Evolutionary conservation across 1,140 invertebrate species (phyloP).

Genomic region (Rhopalosiphum maidis): DNA sequence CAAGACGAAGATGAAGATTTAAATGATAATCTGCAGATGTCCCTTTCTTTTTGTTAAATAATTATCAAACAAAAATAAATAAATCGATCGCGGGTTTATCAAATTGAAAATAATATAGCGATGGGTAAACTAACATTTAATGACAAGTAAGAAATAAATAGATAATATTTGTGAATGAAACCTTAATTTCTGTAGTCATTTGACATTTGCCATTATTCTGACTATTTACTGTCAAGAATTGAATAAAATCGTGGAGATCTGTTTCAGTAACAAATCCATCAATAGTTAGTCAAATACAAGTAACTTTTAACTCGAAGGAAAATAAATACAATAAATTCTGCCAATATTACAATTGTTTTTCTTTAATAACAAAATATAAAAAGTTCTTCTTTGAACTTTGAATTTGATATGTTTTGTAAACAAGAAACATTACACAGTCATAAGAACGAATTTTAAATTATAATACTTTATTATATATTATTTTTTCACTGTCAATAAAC

Average conservation of each 20-base stretch:
- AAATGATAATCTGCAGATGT: too few species aligned
- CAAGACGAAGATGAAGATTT: too few species aligned
- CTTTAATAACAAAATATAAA: not conserved
- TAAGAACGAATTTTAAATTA: not conserved
- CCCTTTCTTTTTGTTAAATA: too few species aligned
- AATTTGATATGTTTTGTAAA: not conserved
- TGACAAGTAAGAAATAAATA: not conserved
- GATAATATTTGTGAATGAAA: not conserved
- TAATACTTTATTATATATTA: not conserved
- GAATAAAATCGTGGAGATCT: not conserved
- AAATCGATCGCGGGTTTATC: not conserved
- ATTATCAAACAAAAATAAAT: too few species aligned
- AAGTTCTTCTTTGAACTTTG: not conserved
- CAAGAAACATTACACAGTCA: not conserved
- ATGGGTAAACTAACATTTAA: not conserved
- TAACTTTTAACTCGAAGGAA: not conserved
- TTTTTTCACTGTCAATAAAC: too few species aligned
- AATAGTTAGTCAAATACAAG: not conserved
- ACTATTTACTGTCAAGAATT: not conserved
- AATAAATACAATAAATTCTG: conserved; percentile 2
- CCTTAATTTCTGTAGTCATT: not conserved
- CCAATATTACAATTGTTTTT: not conserved
- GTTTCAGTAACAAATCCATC: not conserved
- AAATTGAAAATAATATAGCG: not conserved
- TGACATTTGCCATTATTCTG: not conserved